These are phyloP conservation scores for Agapostemon virescens DNA, from an alignment of 2,888 invertebrate genomes.

Conservation along the genomic window DNA sequence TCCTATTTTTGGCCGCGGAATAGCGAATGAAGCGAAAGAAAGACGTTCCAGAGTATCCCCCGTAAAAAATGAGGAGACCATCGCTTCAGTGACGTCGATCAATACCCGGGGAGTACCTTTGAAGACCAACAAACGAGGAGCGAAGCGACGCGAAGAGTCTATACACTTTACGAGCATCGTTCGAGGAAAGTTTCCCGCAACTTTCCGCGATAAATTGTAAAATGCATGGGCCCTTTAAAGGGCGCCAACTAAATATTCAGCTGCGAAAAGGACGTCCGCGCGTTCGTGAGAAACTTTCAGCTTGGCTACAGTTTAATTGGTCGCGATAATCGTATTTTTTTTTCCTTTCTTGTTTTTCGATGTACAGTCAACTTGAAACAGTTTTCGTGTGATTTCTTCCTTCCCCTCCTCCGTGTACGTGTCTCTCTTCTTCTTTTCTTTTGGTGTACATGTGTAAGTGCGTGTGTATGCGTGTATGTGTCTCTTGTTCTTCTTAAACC, in stretches of 20 bases:
- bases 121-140: slow-evolving; percentile 30
- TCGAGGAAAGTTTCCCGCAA: neutral
- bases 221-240: slow-evolving; percentile 1
- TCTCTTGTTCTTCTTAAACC: neutral
- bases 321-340: neutral
- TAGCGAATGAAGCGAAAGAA: neutral
- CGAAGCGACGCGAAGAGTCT: slow-evolving; percentile 27
- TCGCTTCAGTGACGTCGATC: slow-evolving; percentile 34
- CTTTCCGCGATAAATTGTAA: slow-evolving; percentile 4
- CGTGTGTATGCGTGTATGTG: neutral
- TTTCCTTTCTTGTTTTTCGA: neutral
- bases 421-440: neutral
- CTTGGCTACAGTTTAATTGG: neutral
- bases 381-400: slow-evolving; percentile 1
- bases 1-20: neutral
- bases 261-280: slow-evolving; percentile 1
- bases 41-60: neutral
- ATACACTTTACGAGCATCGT: slow-evolving; percentile 1
- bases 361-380: slow-evolving; percentile 1
- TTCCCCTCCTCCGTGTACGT: neutral
- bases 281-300: slow-evolving; percentile 7
- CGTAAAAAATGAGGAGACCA: slow-evolving; percentile 4
- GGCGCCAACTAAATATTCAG: slow-evolving; percentile 18
- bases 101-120: slow-evolving; percentile 51
- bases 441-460: neutral